phyloP scores from a whole-genome alignment of 30 jellyfish, hydroid and myxozoan genomes.

The Cassiopea xamachana region DNA sequence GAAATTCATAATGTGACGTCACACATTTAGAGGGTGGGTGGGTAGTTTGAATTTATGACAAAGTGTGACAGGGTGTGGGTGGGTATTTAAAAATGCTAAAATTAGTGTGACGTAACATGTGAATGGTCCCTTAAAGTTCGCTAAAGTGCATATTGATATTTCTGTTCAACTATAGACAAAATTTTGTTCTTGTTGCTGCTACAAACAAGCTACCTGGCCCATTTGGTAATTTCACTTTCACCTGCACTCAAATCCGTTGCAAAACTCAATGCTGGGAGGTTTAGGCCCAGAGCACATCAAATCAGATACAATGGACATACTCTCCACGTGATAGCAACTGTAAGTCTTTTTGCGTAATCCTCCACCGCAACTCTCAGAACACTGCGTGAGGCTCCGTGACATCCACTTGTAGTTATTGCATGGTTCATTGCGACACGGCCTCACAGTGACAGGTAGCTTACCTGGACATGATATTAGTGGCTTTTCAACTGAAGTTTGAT shows the following conservation, averaged over 20 bases:
- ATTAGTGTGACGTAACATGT: no score
- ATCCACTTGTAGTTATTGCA: slow-evolving; percentile 59
- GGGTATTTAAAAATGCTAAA: no score
- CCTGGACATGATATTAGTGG: slow-evolving; percentile 60
- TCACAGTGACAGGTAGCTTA: slow-evolving; percentile 57
- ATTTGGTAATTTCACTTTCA: no score
- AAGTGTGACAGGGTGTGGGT: no score
- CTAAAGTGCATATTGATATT: no score
- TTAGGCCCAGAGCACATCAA: slow-evolving; percentile 42
- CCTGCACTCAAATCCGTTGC: slow-evolving; percentile 37
- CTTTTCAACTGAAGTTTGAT: not conserved
- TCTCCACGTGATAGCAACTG: slow-evolving; percentile 30
- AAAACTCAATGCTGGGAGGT: slow-evolving; percentile 39
- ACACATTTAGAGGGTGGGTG: no score
- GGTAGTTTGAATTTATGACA: no score
- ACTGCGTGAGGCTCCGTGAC: slow-evolving; percentile 16
- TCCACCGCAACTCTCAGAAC: slow-evolving; percentile 69
- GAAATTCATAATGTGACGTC: no score
- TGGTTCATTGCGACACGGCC: slow-evolving; percentile 33
- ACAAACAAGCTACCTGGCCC: not conserved
- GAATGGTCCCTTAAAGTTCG: no score
- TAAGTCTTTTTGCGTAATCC: slow-evolving; percentile 30
- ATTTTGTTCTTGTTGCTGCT: no score
- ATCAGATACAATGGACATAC: slow-evolving; percentile 20
- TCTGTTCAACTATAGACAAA: no score